Base-by-base conservation (phyloP, 2,113 vertebrate genomes). In the Apodemus sylvaticus region DNA sequence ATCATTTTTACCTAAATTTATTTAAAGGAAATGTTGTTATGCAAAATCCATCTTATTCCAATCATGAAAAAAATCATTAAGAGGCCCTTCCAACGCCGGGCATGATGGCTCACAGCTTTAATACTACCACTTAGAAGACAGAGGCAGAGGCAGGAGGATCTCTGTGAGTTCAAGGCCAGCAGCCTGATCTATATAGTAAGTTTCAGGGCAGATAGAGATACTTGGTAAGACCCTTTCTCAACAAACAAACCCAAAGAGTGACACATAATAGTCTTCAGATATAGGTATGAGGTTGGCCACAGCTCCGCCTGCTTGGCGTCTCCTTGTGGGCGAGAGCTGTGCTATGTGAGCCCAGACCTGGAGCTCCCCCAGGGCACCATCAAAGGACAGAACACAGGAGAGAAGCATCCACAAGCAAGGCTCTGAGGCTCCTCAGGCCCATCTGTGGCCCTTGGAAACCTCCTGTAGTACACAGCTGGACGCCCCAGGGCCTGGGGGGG, bases 1-100 rank as follows among this genome's bases (percentile, higher is more conserved):
- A 42, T 66, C 26, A 60, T 70, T 94, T 96, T 94, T 42, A 82
- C 16, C 79, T 91, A 87, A 55, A 71, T 81, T 45, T 89, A 91
- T 85, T 93, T 86, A 82, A 89, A 91, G 48, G 62, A 94, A 91
- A 91, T 26, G 55, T 48, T 70, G 6, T 36, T 71, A 39, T 4
- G 51, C 14, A 73, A 86, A 81, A 64, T 71, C 51, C 26, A 24
- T 86, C 24, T 81, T 83, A 64, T 29, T 76, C n/a, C 36, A 68
- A 74, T 82, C 53, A 42, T 92, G 73, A 74, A 89, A 31, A 76
- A 31, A 68, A 77, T 36, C 51, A 17, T 39, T 24, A 7, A 0
- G 17, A 87, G 55, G 45, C 34, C 34, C 19, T 16, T 14, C 42
- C 62, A 60, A 53, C 39, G 55, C 79, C 36, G 22, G 53, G 12